These are phyloP conservation scores for Mionectes macconnelli DNA, from an alignment of 2,113 vertebrate genomes.

Conservation along the genomic window DNA sequence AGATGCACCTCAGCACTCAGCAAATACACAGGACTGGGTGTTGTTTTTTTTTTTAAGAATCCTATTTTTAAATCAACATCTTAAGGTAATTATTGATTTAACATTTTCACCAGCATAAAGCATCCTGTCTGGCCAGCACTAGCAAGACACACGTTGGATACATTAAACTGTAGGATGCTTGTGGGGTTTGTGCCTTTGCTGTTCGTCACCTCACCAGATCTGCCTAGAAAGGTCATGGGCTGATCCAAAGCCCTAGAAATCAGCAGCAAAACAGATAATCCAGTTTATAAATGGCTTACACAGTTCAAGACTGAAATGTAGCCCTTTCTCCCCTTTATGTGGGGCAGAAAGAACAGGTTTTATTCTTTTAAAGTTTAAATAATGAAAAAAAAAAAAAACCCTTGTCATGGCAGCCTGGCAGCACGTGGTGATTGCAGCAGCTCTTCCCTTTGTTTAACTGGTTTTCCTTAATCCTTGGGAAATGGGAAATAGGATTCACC, in stretches of 20 bases:
- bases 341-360: background rate
- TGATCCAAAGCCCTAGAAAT: background rate
- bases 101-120: background rate
- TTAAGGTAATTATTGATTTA: background rate
- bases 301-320: too few relatives aligned
- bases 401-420: background rate
- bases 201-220: background rate
- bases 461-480: background rate
- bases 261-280: background rate
- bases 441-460: background rate
- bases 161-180: accelerated
- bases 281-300: background rate
- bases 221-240: background rate
- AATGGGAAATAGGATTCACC: background rate
- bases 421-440: accelerated
- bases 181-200: accelerated
- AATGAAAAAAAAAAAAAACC: background rate
- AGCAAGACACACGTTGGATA: accelerated
- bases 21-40: accelerated
- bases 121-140: background rate
- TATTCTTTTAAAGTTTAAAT: background rate
- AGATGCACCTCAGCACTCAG: background rate
- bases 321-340: background rate
- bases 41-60: background rate
- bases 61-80: background rate